Base-by-base conservation (phyloP, 1,140 invertebrate genomes). In the Diorhabda sublineata region DNA sequence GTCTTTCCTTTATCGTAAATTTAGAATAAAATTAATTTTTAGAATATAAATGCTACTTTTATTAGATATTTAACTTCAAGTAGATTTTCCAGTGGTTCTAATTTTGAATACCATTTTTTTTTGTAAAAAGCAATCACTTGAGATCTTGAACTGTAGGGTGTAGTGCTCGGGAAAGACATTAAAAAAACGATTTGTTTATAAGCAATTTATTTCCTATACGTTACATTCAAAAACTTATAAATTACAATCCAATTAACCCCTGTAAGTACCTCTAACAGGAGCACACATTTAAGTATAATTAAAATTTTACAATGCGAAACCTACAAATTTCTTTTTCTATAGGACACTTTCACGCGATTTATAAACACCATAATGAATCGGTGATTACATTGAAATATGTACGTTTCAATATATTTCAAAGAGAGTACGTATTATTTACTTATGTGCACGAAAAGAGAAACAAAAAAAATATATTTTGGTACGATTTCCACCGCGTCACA, bases 191-290 rank as follows among this genome's bases (percentile, higher is more conserved):
- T 2, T 45, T 75, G 71, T 75, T 71, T 74, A 75, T 69, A 75
- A 75, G 74, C 74, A 75, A 71, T 75, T 75, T 75, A 75, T 75
- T 26, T 75, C 72, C 74, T 75, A 75, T 69, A 75, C 68, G 67
- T 45, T 75, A 75, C 74, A 75, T 75, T 73, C 73, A 75, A 72
- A 72, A 52, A 52, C 72, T 72, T 75, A 75, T 69, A 72, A 70
- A 70, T 72, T 72, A 72, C 68, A 71, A 71, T 70, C 60, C 67
- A 66, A 73, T 64, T 58, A 72, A 60, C 64, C 66, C 66, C 68
- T 26, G 26, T 26, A 26, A 62, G 61, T 66, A 71, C 67, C 67
- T 64, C 61, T 67, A 61, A 58, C 61, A 69, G 58, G 69, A 71
- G 64, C 43, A 59, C 68, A 71, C 68, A 70, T 64, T 52, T 63